Conservation (phyloP, 2,888 invertebrate species). For the Tiliacea aurago region DNA sequence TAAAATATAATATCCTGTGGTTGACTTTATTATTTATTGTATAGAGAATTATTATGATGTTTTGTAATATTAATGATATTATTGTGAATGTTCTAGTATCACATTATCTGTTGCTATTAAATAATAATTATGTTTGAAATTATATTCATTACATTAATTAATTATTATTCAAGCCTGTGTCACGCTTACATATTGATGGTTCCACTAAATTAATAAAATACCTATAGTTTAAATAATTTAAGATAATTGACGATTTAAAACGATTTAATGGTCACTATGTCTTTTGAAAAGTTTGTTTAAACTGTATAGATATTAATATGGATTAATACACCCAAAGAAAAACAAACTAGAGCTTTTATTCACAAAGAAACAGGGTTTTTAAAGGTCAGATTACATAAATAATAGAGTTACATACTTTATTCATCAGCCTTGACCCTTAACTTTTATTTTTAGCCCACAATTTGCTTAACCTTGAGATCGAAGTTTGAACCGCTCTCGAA, state of each 20-base stretch:
- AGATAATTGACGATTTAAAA: neutral
- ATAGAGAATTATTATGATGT: neutral
- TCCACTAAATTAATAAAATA: neutral
- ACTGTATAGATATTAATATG: too few species aligned
- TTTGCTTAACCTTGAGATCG: neutral
- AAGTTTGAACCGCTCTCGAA: neutral
- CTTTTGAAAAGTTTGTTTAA: neutral
- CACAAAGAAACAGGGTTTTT: neutral
- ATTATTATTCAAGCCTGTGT: neutral
- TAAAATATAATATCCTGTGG: constrained; percentile 22
- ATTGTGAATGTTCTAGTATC: constrained; percentile 1
- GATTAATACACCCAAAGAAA: neutral
- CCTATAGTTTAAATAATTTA: neutral
- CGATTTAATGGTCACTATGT: neutral
- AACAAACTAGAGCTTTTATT: neutral
- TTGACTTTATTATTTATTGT: constrained; percentile 26
- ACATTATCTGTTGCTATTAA: neutral
- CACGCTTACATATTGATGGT: neutral
- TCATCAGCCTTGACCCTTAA: neutral
- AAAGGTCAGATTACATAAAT: neutral
- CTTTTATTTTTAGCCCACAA: constrained; percentile 4
- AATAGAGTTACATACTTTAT: neutral
- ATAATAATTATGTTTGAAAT: neutral
- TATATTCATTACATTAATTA: neutral
- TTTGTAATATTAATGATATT: constrained; percentile 5